These are phyloP conservation scores for Origma solitaria DNA, from an alignment of 2,113 vertebrate species.

Conservation along the genomic window DNA sequence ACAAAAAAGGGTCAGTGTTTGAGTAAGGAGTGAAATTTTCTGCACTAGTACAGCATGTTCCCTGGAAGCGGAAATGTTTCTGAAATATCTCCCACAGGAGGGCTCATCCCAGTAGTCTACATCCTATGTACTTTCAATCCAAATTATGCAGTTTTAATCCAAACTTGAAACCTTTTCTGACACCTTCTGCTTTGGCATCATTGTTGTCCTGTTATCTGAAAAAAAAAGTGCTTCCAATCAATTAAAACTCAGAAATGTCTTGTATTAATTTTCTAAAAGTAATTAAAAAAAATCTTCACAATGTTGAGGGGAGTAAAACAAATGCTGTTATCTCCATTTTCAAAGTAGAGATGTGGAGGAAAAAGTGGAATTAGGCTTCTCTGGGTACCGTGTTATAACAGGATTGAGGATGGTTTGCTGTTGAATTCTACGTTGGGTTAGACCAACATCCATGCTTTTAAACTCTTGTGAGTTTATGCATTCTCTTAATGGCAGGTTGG, in stretches of 20 bases:
- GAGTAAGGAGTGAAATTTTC: neutral
- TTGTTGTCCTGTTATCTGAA: neutral
- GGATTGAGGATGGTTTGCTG: neutral
- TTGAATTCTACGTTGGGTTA: neutral
- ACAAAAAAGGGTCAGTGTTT: neutral
- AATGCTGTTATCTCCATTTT: neutral
- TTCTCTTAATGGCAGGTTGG: neutral
- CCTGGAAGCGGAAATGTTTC: conserved; percentile 7
- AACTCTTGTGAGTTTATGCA: neutral
- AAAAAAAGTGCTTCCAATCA: neutral
- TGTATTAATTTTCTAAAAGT: neutral
- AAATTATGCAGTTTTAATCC: neutral
- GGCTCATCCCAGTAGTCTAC: neutral
- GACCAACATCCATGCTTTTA: neutral
- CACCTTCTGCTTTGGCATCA: neutral
- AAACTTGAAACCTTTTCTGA: neutral
- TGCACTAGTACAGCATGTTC: neutral
- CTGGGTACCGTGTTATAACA: neutral
- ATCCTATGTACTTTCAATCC: neutral
- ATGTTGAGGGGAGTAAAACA: neutral
- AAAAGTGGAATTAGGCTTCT: neutral
- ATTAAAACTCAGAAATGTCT: neutral
- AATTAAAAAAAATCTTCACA: neutral
- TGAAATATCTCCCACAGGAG: neutral
- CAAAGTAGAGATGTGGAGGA: neutral